phyloP scores from a whole-genome alignment of 2,797 vertebrate species.

The Danio jaintianensis region DNA sequence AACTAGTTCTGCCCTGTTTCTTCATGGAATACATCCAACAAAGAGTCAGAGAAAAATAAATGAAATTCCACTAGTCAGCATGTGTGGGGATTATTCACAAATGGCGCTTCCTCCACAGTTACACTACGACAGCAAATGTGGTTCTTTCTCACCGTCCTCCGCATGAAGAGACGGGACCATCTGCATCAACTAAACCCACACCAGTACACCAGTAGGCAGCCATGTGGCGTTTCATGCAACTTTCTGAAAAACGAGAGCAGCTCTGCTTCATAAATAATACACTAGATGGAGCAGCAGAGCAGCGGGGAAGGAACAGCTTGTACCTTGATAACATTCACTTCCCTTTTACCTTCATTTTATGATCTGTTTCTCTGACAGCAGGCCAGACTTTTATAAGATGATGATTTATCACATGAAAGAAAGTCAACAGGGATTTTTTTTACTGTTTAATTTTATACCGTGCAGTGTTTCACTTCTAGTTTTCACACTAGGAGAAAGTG shows the following conservation, averaged over 20 bases:
- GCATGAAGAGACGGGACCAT: constrained; percentile 7
- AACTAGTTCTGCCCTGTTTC: background rate
- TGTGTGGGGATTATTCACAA: background rate
- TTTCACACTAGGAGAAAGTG: background rate
- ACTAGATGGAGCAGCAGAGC: background rate
- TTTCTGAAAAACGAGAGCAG: background rate
- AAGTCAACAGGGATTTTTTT: background rate
- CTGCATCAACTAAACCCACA: constrained; percentile 29
- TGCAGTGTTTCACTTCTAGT: too few relatives aligned
- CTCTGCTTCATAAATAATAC: background rate
- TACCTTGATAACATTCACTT: constrained; percentile 6
- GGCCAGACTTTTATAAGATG: background rate
- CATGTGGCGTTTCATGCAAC: background rate
- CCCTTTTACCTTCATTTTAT: background rate
- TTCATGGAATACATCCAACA: background rate
- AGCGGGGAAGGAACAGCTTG: background rate
- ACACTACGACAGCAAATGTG: background rate
- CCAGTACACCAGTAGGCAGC: background rate
- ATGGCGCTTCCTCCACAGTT: background rate
- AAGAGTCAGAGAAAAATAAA: background rate
- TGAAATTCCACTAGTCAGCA: background rate
- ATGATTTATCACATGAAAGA: constrained; percentile 1
- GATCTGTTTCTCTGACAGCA: constrained; percentile 52
- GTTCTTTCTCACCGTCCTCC: background rate
- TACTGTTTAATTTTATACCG: background rate